These are phyloP conservation scores for Hippocampus zosterae DNA, from an alignment of 2,113 vertebrate species.

Conservation along the genomic window DNA sequence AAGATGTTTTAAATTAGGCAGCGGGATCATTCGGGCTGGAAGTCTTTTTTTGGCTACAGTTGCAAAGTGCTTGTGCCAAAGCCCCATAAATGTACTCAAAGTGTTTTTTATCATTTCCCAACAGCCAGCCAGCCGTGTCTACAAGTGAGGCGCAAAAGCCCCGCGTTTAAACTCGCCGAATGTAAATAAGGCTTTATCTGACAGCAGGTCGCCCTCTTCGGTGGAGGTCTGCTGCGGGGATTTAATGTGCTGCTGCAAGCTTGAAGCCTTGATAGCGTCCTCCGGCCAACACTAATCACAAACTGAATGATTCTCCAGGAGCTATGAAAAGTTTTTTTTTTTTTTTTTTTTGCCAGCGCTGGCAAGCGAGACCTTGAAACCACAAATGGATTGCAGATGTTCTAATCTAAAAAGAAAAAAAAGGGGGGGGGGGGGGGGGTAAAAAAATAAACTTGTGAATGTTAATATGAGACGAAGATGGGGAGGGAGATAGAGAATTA, in stretches of 20 bases:
- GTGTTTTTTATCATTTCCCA: conserved; percentile 53
- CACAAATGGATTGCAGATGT: conserved; percentile 71
- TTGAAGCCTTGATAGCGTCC: conserved; percentile 43
- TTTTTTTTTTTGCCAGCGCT: conserved; percentile 36
- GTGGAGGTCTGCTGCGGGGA: conserved; percentile 26
- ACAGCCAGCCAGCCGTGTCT: conserved; percentile 47
- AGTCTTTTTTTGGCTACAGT: conserved; percentile 31
- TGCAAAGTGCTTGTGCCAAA: conserved; percentile 48
- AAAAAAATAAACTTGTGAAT: conserved; percentile 41
- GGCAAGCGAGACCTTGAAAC: conserved; percentile 38
- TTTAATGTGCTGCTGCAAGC: conserved; percentile 33
- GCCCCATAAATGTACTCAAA: conserved; percentile 55
- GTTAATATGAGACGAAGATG: conserved; percentile 55
- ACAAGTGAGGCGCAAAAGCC: conserved; percentile 43
- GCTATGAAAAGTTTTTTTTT: conserved; percentile 52
- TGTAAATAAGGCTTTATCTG: conserved; percentile 39
- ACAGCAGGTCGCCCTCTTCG: conserved; percentile 45
- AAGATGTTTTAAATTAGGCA: conserved; percentile 53
- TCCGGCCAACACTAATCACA: conserved; percentile 53
- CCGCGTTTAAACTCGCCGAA: conserved; percentile 38
- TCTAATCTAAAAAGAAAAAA: conserved; percentile 41
- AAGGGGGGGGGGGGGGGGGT: too few species aligned
- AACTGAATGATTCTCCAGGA: conserved; percentile 53
- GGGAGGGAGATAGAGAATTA: background rate
- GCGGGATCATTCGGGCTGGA: conserved; percentile 38